Base-by-base conservation (phyloP, 2,888 invertebrate species). In the Ptychoptera contaminata region DNA sequence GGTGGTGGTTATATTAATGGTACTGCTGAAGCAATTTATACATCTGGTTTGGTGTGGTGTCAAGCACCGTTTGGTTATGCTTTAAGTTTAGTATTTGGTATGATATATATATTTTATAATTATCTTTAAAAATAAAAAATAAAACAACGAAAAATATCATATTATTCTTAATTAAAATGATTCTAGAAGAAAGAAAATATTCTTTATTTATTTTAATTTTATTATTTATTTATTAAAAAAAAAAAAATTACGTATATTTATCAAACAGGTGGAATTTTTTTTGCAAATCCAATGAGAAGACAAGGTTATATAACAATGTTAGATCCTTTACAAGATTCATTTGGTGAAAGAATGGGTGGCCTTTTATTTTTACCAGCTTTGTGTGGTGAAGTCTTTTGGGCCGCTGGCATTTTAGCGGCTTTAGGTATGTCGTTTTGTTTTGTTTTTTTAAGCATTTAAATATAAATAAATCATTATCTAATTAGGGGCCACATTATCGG, bases 1-100 rank as follows among this genome's bases (percentile, higher is more conserved):
- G 98, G 97, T 49, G 97, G 98, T 37, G 97, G 96, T 42, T 98
- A 97, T 71, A 98, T 98, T 65, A 98, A 98, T 65, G 97, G 97
- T 50, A 96, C 97, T 14, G 94, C 97, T 23, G 97, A 98, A 70
- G 88, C 87, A 40, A 90, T 97, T 57, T 96, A 90, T 69, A 88
- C 87, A 36, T 78, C 76, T 48, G 94, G 93, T 1, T 70, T 97
- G 58, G 79, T 94, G 37, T 96, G 94, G 92, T 96, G 96, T 67
- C 94, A 96, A 71, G 97, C 97, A 44, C 97, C 97, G n/a, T 88
- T 98, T 67, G 97, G 97, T 46, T 97, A 98, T 66, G 88, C 96
- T 7, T 76, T 96, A 47, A 93, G 93, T 52, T 77, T 98, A 42
- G 84, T 96, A 31, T 84, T 96, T 60, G 92, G 91, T 91, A 62